Evolutionary conservation across 92 coral and sea anemone genomes (phyloP).

Genomic region (Zoanthus gigantus): DNA sequence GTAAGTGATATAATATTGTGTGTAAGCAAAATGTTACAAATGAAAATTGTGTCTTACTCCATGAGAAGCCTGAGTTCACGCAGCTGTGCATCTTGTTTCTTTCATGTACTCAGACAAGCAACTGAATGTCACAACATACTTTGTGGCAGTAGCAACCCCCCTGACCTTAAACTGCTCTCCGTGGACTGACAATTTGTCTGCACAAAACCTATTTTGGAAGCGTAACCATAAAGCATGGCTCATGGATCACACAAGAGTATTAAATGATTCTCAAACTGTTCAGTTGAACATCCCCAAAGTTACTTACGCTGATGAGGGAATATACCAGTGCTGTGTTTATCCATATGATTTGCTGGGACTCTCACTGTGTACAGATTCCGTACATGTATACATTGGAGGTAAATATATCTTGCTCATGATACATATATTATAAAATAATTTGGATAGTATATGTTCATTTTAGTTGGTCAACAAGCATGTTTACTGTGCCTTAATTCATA

Average conservation of each 20-base stretch:
- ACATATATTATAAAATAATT: too few species aligned
- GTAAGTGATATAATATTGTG: too few species aligned
- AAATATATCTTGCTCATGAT: background rate
- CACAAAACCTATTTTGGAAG: conserved; percentile 34
- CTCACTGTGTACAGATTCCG: background rate
- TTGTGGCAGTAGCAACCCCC: background rate
- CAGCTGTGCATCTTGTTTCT: too few species aligned
- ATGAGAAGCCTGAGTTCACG: too few species aligned
- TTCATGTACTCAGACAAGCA: too few species aligned
- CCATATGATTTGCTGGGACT: background rate
- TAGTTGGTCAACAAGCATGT: too few species aligned
- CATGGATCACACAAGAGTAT: conserved; percentile 4
- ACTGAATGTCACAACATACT: background rate
- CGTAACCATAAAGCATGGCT: conserved; percentile 44
- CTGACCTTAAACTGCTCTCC: conserved; percentile 22
- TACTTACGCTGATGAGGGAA: conserved; percentile 17
- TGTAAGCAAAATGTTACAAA: too few species aligned
- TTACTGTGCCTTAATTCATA: too few species aligned
- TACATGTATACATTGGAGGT: conserved; percentile 12
- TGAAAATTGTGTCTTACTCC: too few species aligned
- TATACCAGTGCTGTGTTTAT: conserved; percentile 32
- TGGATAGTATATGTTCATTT: too few species aligned
- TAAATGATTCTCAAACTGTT: conserved; percentile 6
- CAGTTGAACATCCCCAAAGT: conserved; percentile 38
- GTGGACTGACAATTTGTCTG: conserved; percentile 13